Evolutionary conservation across 1,140 invertebrate genomes (phyloP).

Genomic region (Pseudomyrmex dendroicus): DNA sequence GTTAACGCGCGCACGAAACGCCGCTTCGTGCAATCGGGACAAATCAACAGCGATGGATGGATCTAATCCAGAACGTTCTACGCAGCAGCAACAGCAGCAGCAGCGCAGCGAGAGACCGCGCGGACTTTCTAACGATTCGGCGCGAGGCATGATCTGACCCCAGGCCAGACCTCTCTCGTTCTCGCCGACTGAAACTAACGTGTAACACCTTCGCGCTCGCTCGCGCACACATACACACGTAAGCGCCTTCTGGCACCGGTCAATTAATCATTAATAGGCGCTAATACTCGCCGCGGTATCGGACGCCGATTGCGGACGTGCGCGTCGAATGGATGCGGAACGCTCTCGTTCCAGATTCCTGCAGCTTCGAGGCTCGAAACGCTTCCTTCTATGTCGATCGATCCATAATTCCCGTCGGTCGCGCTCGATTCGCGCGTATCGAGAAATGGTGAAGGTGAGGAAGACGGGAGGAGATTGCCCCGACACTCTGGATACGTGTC

Average conservation of each 20-base stretch:
- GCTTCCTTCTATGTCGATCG: slow-evolving; percentile 64
- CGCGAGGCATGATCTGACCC: slow-evolving; percentile 78
- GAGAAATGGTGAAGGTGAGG: background rate
- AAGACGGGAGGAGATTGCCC: background rate
- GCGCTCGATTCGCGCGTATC: slow-evolving; percentile 20
- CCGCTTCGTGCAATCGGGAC: slow-evolving; percentile 44
- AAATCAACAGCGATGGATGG: slow-evolving; percentile 28
- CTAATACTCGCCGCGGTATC: slow-evolving; percentile 70
- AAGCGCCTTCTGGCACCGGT: slow-evolving; percentile 69
- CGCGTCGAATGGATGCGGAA: slow-evolving; percentile 64
- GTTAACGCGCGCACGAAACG: slow-evolving; percentile 13
- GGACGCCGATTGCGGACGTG: slow-evolving; percentile 59
- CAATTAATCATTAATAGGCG: slow-evolving; percentile 81
- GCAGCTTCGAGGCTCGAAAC: slow-evolving; percentile 25
- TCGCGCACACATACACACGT: slow-evolving; percentile 28
- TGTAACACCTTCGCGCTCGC: slow-evolving; percentile 64
- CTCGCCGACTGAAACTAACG: slow-evolving; percentile 53
- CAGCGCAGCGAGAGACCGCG: slow-evolving; percentile 13
- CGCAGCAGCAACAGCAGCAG: slow-evolving; percentile 2
- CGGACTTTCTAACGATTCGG: slow-evolving; percentile 81
- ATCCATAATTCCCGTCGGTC: slow-evolving; percentile 2
- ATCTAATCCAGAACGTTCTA: slow-evolving; percentile 26
- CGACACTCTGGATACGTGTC: slow-evolving; percentile 33
- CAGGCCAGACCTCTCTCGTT: slow-evolving; percentile 59
- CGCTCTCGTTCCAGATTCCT: slow-evolving; percentile 64